Evolutionary conservation across 1,140 invertebrate species (phyloP), one percentile per base, ranked within the genome.

Genomic region (Bicyclus anynana): DNA sequence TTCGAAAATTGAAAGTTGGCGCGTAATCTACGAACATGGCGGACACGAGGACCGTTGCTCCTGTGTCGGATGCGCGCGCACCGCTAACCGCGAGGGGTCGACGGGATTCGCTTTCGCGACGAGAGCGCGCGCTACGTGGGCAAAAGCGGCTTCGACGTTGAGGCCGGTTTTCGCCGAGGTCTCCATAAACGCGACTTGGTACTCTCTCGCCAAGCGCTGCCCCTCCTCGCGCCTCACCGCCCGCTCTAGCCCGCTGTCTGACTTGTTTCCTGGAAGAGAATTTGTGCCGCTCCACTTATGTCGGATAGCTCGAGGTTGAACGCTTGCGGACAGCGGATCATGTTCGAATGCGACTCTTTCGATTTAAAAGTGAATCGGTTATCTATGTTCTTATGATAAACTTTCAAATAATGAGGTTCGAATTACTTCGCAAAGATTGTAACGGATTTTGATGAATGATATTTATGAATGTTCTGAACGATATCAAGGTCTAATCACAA

Each of bases 101-200:
- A 70, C 79, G 49, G 83, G 84, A 61, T 86, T 81, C 53, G 83
- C 83, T 70, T 81, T 83, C 29, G 76, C 79, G 38, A 88, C 79
- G 50, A 90, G 76, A 66, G 87, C 80, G 91, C 94, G 93, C 53
- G 95, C 95, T 65, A 96, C 92, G 37, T 94, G 94, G 73, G 92
- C 92, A 84, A 95, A 96, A 55, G 94, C 94, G 67, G 94, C 89
- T 81, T 95, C 95, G 55, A 96, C 95, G 77, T 96, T 96, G 67
- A 94, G 91, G 68, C 95, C 94, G 71, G 94, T 95, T 90, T 96
- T 96, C 26, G 95, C 95, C 14, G 94, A 96, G 37, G 95, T 96
- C 90, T 96, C 95, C 94, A 96, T 95, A 89, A 96, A 96, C 51
- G 94, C 91, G 42, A 96, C 94, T 84, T 93, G 93, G 82, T 96